phyloP scores from a whole-genome alignment of 1,140 invertebrate species.

The Scaptomyza pallida region DNA sequence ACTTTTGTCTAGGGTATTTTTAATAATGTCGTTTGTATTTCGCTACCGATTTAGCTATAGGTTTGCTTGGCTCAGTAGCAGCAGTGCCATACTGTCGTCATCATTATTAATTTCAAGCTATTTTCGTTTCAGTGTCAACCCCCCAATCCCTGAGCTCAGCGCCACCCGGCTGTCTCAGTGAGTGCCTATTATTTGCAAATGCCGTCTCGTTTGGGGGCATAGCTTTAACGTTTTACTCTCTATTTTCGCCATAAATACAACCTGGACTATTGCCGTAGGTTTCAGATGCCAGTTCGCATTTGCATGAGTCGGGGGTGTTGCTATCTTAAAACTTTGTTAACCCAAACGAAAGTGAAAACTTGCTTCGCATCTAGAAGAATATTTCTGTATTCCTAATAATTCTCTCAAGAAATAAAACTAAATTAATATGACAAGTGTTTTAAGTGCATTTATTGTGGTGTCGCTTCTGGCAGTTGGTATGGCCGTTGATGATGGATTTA shows the following conservation, averaged over 20 bases:
- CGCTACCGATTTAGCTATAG: slow-evolving; percentile 51
- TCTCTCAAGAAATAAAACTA: no score
- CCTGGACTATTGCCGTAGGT: slow-evolving; percentile 27
- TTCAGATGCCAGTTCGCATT: slow-evolving; percentile 67
- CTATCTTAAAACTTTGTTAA: not conserved
- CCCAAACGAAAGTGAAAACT: slow-evolving; percentile 28
- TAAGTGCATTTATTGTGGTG: slow-evolving; percentile 35
- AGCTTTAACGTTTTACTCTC: slow-evolving; percentile 40
- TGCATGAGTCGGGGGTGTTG: slow-evolving; percentile 46
- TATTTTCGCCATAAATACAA: slow-evolving; percentile 75
- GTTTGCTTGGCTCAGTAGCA: slow-evolving; percentile 40
- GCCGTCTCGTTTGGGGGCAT: slow-evolving; percentile 23
- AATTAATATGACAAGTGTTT: slow-evolving; percentile 41
- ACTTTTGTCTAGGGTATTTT: slow-evolving; percentile 65
- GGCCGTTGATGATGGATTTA: slow-evolving; percentile 39
- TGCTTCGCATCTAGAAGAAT: not conserved
- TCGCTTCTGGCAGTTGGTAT: slow-evolving; percentile 14
- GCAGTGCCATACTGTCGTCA: not conserved
- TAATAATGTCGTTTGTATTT: slow-evolving; percentile 80
- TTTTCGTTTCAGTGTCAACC: slow-evolving; percentile 48
- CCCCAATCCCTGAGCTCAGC: slow-evolving; percentile 10
- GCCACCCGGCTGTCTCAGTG: slow-evolving; percentile 1
- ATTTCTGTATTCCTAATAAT: not conserved
- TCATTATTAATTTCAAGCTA: slow-evolving; percentile 57
- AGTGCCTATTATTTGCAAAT: slow-evolving; percentile 35